Base-by-base conservation (phyloP, 2,113 vertebrate species). In the Muntiacus muntjak region DNA sequence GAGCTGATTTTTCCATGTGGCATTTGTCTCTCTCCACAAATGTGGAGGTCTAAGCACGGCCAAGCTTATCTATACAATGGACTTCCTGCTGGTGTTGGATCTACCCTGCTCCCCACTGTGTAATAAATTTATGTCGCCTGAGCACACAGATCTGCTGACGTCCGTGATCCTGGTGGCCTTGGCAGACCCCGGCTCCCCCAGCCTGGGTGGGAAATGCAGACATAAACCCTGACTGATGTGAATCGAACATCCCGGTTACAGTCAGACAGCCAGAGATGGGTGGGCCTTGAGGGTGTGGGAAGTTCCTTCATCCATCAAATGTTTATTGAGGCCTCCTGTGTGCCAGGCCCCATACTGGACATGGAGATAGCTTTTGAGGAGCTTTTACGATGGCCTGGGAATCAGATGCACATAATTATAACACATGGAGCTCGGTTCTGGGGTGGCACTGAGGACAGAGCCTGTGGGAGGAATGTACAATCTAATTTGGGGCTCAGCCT, bases 71-170 rank as follows among this genome's bases (percentile, higher is more conserved):
- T 98, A 79, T 96, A 94, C 97, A 96, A 87, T 88, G 36, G 45
- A 96, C 71, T 98, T 98, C 96, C 85, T 98, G 97, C 97, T 96
- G 79, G 12, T 74, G 97, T 98, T 97, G 90, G 98, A 95, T 89
- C 90, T 81, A 76, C 67, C 95, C 89, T 13, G 43, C 89, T 97
- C 85, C 89, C 97, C 36, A 92, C 50, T 62, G 92, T 76, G 40
- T 94, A 81, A 76, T 89, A 43, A 90, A 95, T 64, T 96, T 82
- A 81, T 81, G 36, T 91, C 2, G 1, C 84, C 93, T 2, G 23
- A 97, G 54, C 62, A 28, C 78, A 93, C 71, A 91, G 93, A 97
- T 95, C 92, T 62, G 64, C 74, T 94, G 96, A 94, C 14, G 1
- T 97, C 88, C 4, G 0, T 89, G 90, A 93, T 90, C 91, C 89